phyloP scores from a whole-genome alignment of 2,797 vertebrate genomes.

The Sebastiscus albofasciatus region DNA sequence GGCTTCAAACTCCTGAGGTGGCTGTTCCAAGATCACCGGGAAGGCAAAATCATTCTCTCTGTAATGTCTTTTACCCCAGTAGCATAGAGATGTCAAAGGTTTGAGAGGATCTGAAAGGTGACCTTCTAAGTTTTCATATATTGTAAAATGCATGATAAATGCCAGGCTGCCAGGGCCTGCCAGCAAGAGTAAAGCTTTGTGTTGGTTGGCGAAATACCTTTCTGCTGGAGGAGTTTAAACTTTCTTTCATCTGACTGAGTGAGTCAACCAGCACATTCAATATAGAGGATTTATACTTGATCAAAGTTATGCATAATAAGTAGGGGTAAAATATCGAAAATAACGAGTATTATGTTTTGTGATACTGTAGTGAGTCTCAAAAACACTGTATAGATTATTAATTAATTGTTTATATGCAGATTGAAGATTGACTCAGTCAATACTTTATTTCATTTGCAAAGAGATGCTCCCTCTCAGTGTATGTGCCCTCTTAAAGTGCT shows the following conservation, averaged over 20 bases:
- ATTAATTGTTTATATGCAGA: too few relatives aligned
- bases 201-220: not conserved
- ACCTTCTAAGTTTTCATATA: slow-evolving; percentile 2
- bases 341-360: too few relatives aligned
- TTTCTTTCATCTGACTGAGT: not conserved
- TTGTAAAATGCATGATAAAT: slow-evolving; percentile 22
- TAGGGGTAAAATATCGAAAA: too few relatives aligned
- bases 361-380: too few relatives aligned
- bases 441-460: too few relatives aligned
- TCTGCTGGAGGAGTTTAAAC: not conserved
- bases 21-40: slow-evolving; percentile 16
- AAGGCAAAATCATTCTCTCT: slow-evolving; percentile 12
- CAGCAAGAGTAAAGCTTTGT: not conserved
- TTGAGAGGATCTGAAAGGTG: slow-evolving; percentile 15
- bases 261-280: not conserved
- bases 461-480: too few relatives aligned
- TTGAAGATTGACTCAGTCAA: too few relatives aligned
- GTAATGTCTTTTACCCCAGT: not conserved
- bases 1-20: slow-evolving; percentile 9
- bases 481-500: too few relatives aligned
- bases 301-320: not conserved
- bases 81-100: slow-evolving; percentile 4
- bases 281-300: not conserved
- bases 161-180: not conserved
- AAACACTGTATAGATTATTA: too few relatives aligned